A percentile compares a stretch with the other conserved stretches of the same genome.
These are phyloP conservation scores for Metopolophium dirhodum DNA, from an alignment of 1,140 invertebrate genomes.

Conservation along the genomic window DNA sequence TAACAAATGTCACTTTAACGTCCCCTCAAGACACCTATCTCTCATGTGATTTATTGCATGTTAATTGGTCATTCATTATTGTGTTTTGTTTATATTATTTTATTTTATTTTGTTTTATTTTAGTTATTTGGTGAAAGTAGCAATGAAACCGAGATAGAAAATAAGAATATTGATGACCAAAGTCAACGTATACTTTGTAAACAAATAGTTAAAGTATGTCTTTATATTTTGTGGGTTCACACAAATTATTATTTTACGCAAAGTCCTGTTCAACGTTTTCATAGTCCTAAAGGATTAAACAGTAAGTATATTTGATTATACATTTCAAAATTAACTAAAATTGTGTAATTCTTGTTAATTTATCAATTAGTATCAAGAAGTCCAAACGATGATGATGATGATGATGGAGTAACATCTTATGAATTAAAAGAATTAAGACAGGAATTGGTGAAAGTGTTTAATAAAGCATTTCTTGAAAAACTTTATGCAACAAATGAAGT, in stretches of 20 bases:
- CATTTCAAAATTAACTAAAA: not conserved
- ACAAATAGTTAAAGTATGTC: constrained; percentile 46
- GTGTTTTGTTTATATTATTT: no score
- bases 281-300: constrained; percentile 42
- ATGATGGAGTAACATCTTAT: constrained; percentile 13
- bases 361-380: constrained; percentile 13
- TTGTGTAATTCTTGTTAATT: not conserved
- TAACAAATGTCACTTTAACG: no score
- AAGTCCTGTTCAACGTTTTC: constrained; percentile 36
- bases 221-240: constrained; percentile 48
- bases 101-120: not conserved
- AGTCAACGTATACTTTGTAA: constrained; percentile 37
- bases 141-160: not conserved
- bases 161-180: constrained; percentile 26
- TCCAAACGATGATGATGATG: constrained; percentile 17
- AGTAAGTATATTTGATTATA: not conserved
- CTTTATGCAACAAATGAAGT: constrained; percentile 39
- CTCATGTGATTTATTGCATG: no score
- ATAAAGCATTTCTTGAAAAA: constrained; percentile 50
- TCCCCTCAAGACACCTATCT: no score
- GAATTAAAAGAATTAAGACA: constrained; percentile 54
- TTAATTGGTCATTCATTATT: no score
- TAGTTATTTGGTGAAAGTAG: constrained; percentile 45
- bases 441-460: constrained; percentile 45
- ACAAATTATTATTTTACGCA: constrained; percentile 52